A percentile compares a stretch with the other conserved stretches of the same genome.
These are phyloP conservation scores for Eunapius fragilis DNA, from an alignment of 37 sponge, comb jelly and placozoan genomes.

Conservation along the genomic window DNA sequence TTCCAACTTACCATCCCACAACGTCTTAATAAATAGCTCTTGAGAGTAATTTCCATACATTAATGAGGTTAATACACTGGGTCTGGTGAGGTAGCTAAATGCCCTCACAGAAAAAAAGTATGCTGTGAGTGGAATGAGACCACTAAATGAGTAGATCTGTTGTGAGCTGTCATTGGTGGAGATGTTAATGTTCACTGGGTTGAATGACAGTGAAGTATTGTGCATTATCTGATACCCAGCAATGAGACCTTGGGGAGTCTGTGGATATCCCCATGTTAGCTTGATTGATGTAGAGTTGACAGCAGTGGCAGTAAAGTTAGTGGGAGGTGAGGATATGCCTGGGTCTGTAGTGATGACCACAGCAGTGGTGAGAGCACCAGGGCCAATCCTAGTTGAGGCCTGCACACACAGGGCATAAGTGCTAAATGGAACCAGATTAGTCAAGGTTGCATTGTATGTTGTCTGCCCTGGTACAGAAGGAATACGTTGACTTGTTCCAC, in stretches of 20 bases:
- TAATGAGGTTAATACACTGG: background rate
- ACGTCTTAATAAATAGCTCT: background rate
- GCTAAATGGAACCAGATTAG: constrained; percentile 36
- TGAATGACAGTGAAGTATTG: background rate
- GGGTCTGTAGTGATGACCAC: background rate
- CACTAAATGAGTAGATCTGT: constrained; percentile 10
- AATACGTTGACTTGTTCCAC: background rate
- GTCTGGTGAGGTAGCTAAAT: constrained; percentile 7
- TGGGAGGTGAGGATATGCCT: background rate
- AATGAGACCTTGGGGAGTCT: constrained; percentile 32
- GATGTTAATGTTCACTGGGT: background rate
- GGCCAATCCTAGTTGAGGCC: constrained; percentile 53
- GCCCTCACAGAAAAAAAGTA: constrained; percentile 42
- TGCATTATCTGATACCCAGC: constrained; percentile 41
- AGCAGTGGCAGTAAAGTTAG: background rate
- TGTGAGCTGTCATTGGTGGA: constrained; percentile 31
- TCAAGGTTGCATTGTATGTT: constrained; percentile 1
- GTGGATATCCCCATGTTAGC: constrained; percentile 51
- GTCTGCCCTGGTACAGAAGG: background rate
- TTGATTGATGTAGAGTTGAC: background rate
- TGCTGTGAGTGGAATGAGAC: constrained; percentile 17
- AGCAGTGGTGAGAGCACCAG: background rate
- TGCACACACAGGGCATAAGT: constrained; percentile 37
- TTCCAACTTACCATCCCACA: background rate
- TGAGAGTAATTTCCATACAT: background rate